phyloP scores from a whole-genome alignment of 1,140 invertebrate genomes.

The Ruditapes philippinarum region DNA sequence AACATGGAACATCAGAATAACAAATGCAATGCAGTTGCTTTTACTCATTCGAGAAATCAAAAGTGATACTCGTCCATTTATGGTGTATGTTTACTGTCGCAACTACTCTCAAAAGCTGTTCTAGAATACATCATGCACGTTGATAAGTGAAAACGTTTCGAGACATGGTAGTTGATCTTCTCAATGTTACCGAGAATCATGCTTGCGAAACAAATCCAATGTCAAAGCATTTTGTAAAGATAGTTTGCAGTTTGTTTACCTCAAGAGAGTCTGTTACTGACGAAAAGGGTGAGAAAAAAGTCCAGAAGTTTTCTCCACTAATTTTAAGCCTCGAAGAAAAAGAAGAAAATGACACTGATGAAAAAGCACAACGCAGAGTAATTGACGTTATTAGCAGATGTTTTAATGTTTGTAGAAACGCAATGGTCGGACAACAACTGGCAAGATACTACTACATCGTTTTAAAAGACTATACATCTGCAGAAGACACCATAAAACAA shows the following conservation, averaged over 20 bases:
- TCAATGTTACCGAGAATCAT: background rate
- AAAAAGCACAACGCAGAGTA: background rate
- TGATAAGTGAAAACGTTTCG: background rate
- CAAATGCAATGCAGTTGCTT: constrained; percentile 28
- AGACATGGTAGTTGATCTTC: constrained; percentile 16
- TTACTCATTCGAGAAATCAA: background rate
- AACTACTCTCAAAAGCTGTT: constrained; percentile 16
- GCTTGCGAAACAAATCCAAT: constrained; percentile 10
- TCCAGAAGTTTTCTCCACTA: constrained; percentile 1
- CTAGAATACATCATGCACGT: background rate
- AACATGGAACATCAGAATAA: background rate
- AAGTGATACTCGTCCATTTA: background rate
- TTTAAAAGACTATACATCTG: no score
- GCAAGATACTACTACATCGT: constrained; percentile 15
- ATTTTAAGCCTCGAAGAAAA: constrained; percentile 9
- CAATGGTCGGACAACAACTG: constrained; percentile 51
- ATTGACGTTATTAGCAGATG: background rate
- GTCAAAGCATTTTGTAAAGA: constrained; percentile 42
- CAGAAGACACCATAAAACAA: constrained; percentile 27
- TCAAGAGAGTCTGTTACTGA: background rate
- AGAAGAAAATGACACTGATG: background rate
- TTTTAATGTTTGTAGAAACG: constrained; percentile 19
- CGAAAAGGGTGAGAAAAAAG: constrained; percentile 21
- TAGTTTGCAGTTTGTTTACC: constrained; percentile 46
- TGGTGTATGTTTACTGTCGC: constrained; percentile 34